A percentile compares a stretch with the other conserved stretches of the same genome.
Evolutionary conservation across 2,113 vertebrate species (phyloP).

Genomic region (Marmota flaviventris): DNA sequence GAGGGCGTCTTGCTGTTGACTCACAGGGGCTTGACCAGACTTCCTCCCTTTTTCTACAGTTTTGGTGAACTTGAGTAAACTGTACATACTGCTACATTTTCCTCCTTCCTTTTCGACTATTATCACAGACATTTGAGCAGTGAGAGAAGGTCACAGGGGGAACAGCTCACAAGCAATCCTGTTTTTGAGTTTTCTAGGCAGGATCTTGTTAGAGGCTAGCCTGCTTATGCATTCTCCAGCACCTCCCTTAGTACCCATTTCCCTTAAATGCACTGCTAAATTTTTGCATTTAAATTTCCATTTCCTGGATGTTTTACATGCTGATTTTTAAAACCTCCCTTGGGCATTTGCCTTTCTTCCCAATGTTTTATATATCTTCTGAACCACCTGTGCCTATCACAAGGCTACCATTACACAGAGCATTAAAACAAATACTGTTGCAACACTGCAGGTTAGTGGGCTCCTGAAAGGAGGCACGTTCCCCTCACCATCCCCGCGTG

Average conservation of each 20-base stretch:
- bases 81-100: not conserved
- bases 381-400: conserved; percentile 1
- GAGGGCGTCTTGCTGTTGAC: conserved; percentile 52
- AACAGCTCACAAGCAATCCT: not conserved
- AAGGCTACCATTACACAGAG: not conserved
- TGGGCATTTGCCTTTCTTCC: not conserved
- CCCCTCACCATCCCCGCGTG: not conserved
- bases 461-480: not conserved
- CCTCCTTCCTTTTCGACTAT: conserved; percentile 16
- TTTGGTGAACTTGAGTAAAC: conserved; percentile 69
- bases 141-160: not conserved
- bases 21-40: conserved; percentile 56
- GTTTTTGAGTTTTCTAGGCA: conserved; percentile 3
- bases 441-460: not conserved
- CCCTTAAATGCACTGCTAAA: not conserved
- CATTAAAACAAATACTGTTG: not conserved
- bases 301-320: conserved; percentile 16
- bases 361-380: not conserved
- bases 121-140: not conserved
- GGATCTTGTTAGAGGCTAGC: not conserved
- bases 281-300: conserved; percentile 56
- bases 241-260: not conserved
- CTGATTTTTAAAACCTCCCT: conserved; percentile 39
- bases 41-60: conserved; percentile 56
- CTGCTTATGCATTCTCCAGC: not conserved